Conservation (phyloP, 1,140 invertebrate genomes). For the Parapsyche elsis region DNA sequence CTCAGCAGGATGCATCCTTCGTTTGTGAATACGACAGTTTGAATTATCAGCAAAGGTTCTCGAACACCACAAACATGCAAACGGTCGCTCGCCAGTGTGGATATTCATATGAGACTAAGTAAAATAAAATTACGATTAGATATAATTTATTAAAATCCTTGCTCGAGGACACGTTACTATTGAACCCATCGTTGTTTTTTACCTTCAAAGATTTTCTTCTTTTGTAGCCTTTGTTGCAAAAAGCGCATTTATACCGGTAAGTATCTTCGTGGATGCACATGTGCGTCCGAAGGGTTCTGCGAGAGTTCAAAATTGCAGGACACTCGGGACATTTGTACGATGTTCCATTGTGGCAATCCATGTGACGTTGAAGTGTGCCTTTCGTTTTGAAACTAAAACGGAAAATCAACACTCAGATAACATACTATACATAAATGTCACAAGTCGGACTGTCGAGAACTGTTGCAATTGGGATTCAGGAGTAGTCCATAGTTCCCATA, state of each 20-base stretch:
- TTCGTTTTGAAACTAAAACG: constrained; percentile 53
- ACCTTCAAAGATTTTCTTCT: constrained; percentile 51
- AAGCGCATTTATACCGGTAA: constrained; percentile 45
- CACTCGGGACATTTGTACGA: constrained; percentile 51
- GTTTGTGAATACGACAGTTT: constrained; percentile 49
- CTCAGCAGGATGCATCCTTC: constrained; percentile 49
- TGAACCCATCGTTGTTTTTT: not conserved
- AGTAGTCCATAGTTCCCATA: too few species aligned
- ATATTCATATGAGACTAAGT: constrained; percentile 50
- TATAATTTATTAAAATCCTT: too few species aligned
- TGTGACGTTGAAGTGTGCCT: constrained; percentile 37
- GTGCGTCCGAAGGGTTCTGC: constrained; percentile 46
- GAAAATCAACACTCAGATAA: too few species aligned
- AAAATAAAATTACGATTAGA: not conserved
- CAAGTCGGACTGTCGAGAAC: too few species aligned
- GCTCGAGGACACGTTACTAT: too few species aligned
- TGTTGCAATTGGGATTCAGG: too few species aligned
- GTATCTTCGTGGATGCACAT: constrained; percentile 47
- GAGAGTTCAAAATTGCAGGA: constrained; percentile 49
- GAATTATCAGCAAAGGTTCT: constrained; percentile 52
- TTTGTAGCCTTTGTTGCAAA: constrained; percentile 54
- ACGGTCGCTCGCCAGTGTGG: constrained; percentile 50
- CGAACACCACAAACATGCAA: constrained; percentile 51
- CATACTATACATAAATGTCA: too few species aligned
- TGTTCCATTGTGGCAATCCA: constrained; percentile 43